These are phyloP conservation scores for Philopedon plagiatum DNA, from an alignment of 2,888 invertebrate genomes.

Conservation along the genomic window DNA sequence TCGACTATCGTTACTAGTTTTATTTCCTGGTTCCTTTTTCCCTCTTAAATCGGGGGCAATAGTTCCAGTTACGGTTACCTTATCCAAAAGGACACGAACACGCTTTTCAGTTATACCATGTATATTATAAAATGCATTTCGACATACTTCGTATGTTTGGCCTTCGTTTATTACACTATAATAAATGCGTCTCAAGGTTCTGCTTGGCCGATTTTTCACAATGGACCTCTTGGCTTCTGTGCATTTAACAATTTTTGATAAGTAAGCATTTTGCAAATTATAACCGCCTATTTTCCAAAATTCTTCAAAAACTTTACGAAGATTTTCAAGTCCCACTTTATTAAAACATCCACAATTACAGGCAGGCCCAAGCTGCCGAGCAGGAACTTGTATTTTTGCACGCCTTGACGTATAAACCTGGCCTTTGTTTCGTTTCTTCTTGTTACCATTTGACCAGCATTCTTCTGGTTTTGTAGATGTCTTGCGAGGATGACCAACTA, in stretches of 20 bases:
- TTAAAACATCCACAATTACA: background rate
- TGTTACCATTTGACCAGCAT: too few relatives aligned
- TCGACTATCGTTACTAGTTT: background rate
- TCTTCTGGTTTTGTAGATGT: too few relatives aligned
- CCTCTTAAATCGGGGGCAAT: background rate
- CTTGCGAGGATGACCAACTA: too few relatives aligned
- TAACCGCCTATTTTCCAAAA: background rate
- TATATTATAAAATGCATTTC: background rate
- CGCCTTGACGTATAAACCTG: too few relatives aligned
- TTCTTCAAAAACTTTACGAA: background rate
- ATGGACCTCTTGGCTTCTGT: background rate
- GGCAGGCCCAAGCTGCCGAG: too few relatives aligned
- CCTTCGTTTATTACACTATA: background rate
- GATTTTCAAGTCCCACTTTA: background rate
- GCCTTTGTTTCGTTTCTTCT: too few relatives aligned
- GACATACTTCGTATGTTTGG: background rate
- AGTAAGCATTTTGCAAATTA: background rate
- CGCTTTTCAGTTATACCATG: too few relatives aligned
- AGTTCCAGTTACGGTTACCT: background rate
- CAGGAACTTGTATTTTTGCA: too few relatives aligned
- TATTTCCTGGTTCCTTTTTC: background rate
- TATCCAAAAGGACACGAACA: too few relatives aligned
- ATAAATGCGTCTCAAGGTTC: background rate
- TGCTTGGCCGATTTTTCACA: background rate
- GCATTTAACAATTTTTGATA: background rate